Percentiles rank a stretch among this genome's conserved stretches.
These are phyloP conservation scores for Xiphophorus couchianus DNA, from an alignment of 2,113 vertebrate genomes.

Conservation along the genomic window DNA sequence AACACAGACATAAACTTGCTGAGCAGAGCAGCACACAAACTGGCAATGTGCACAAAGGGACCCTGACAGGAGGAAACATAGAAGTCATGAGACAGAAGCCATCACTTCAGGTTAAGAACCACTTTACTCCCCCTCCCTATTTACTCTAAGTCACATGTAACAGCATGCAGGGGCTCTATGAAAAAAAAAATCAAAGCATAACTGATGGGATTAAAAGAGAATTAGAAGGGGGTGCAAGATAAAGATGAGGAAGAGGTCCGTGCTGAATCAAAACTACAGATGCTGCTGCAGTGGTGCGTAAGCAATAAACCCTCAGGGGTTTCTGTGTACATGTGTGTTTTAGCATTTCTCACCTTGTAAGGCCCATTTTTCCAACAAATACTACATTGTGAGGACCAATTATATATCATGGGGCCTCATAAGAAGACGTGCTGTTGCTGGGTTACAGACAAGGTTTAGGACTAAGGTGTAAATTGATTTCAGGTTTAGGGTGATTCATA, in stretches of 20 bases:
- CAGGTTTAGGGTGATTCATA: too few species aligned
- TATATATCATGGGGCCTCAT: too few species aligned
- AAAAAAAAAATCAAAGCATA: slow-evolving; percentile 32
- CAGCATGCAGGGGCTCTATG: neutral
- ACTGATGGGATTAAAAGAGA: slow-evolving; percentile 51
- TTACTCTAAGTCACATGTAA: slow-evolving; percentile 3
- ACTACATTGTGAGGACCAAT: too few species aligned
- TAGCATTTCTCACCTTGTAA: too few species aligned
- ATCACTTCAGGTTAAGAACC: neutral
- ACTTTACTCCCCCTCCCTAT: neutral
- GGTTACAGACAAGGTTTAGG: too few species aligned
- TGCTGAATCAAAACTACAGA: slow-evolving; percentile 11
- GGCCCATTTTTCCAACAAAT: too few species aligned
- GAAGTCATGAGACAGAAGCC: neutral
- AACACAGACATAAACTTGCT: slow-evolving; percentile 98
- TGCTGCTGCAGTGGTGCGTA: neutral
- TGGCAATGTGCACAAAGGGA: slow-evolving; percentile 97
- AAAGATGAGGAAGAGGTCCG: slow-evolving; percentile 17
- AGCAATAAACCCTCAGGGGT: neutral
- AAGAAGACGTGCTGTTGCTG: too few species aligned
- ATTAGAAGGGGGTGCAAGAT: slow-evolving; percentile 32
- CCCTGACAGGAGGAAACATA: slow-evolving; percentile 77
- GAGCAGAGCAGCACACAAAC: slow-evolving; percentile 92
- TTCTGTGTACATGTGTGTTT: neutral
- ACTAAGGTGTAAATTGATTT: too few species aligned